A percentile compares a stretch with the other conserved stretches of the same genome.
Evolutionary conservation across 35 echinoderm and acorn worm species (phyloP).

Genomic region (Nesometra sesokonis): DNA sequence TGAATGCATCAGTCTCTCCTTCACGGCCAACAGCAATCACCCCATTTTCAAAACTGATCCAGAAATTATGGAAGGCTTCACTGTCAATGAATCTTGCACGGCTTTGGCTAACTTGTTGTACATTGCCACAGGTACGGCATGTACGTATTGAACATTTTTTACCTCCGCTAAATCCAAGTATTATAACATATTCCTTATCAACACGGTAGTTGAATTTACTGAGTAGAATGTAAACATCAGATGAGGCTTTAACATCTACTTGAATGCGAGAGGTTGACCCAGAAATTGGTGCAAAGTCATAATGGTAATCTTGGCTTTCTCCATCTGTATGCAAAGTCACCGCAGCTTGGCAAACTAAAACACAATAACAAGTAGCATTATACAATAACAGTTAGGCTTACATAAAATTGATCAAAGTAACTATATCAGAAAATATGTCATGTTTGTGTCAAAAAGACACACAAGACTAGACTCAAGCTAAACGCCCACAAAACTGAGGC

Average conservation of each 20-base stretch:
- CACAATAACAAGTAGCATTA: neutral
- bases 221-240: neutral
- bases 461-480: no score
- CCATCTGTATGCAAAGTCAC: neutral
- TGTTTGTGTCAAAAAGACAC: no score
- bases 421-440: no score
- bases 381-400: no score
- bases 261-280: neutral
- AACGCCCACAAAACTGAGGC: no score
- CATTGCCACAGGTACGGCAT: neutral
- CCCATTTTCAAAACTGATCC: conserved; percentile 10
- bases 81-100: neutral
- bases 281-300: neutral
- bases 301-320: neutral
- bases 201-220: neutral
- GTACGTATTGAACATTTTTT: neutral
- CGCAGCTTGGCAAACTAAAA: neutral
- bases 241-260: neutral
- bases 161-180: neutral
- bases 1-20: neutral
- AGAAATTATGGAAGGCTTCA: conserved; percentile 3
- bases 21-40: conserved; percentile 6
- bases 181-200: neutral
- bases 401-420: no score
- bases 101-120: neutral